Percentiles rank a stretch among this genome's conserved stretches.
These are phyloP conservation scores for Pseudoatta argentina DNA, from an alignment of 1,140 invertebrate genomes.

Conservation along the genomic window DNA sequence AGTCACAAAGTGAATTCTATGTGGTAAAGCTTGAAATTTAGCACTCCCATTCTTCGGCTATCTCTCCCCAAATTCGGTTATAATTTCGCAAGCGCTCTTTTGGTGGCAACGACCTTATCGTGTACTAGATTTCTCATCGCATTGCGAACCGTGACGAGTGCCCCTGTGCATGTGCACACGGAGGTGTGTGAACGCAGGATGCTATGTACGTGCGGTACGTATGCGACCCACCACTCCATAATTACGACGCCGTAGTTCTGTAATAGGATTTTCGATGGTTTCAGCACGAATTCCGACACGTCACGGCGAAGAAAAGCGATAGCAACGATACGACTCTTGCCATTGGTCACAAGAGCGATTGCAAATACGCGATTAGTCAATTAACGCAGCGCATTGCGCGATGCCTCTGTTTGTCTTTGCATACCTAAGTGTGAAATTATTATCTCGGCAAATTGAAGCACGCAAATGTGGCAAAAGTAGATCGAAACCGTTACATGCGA, in stretches of 20 bases:
- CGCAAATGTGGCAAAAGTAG: neutral
- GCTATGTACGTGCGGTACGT: conserved; percentile 60
- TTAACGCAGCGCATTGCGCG: conserved; percentile 20
- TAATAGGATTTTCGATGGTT: conserved; percentile 74
- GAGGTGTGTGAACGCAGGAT: conserved; percentile 10
- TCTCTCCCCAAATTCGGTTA: conserved; percentile 15
- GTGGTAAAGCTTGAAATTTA: conserved; percentile 16
- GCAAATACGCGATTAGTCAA: conserved; percentile 42
- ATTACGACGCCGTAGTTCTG: conserved; percentile 65
- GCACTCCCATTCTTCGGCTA: neutral
- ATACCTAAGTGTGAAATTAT: neutral
- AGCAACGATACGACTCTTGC: conserved; percentile 33
- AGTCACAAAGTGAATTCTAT: neutral
- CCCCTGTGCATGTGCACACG: neutral
- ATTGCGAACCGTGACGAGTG: conserved; percentile 25
- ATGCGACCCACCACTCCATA: conserved; percentile 62
- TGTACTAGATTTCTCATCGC: conserved; percentile 43
- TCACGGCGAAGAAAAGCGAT: conserved; percentile 51
- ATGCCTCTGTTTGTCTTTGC: conserved; percentile 11
- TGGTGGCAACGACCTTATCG: conserved; percentile 37
- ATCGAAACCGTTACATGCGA: neutral
- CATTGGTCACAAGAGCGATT: conserved; percentile 39
- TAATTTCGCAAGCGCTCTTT: conserved; percentile 33
- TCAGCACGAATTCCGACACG: conserved; percentile 47
- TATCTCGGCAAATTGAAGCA: conserved; percentile 6